phyloP scores from a whole-genome alignment of 1,140 invertebrate species.

The Drosophila melanogaster region DNA sequence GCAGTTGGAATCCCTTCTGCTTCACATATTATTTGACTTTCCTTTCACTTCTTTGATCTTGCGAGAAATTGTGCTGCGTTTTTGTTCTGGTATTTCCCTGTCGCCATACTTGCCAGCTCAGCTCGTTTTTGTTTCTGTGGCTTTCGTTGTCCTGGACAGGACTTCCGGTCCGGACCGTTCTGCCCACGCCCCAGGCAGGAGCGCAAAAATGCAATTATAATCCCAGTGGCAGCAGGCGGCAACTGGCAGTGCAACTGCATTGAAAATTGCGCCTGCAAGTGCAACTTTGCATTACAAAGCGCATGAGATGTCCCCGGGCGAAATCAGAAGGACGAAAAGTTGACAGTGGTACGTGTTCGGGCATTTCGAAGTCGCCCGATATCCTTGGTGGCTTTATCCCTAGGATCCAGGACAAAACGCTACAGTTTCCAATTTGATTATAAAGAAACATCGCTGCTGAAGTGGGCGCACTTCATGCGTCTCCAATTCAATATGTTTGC shows the following conservation, averaged over 20 bases:
- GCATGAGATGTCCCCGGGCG: neutral
- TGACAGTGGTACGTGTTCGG: conserved; percentile 15
- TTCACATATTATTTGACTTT: neutral
- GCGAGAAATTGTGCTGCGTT: neutral
- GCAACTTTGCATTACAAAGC: conserved; percentile 42
- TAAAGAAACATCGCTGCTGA: conserved; percentile 11
- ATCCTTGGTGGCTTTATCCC: neutral
- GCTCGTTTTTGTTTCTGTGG: neutral
- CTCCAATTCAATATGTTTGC: conserved; percentile 15
- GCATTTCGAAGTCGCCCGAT: neutral
- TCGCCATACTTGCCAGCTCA: conserved; percentile 8
- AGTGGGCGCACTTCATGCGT: conserved; percentile 3
- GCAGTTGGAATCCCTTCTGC: too few relatives aligned
- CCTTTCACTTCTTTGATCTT: neutral
- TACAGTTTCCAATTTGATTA: conserved; percentile 18
- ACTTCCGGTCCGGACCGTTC: conserved; percentile 12
- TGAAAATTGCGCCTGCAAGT: neutral
- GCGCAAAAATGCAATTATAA: neutral
- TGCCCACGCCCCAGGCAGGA: conserved; percentile 18
- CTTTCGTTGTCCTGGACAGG: neutral
- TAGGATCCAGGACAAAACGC: neutral
- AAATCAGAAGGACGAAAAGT: conserved; percentile 7
- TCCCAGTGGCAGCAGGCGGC: conserved; percentile 15
- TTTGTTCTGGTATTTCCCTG: neutral
- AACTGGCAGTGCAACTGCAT: conserved; percentile 5